phyloP scores from a whole-genome alignment of 2,113 vertebrate genomes.

The Pavo muticus region DNA sequence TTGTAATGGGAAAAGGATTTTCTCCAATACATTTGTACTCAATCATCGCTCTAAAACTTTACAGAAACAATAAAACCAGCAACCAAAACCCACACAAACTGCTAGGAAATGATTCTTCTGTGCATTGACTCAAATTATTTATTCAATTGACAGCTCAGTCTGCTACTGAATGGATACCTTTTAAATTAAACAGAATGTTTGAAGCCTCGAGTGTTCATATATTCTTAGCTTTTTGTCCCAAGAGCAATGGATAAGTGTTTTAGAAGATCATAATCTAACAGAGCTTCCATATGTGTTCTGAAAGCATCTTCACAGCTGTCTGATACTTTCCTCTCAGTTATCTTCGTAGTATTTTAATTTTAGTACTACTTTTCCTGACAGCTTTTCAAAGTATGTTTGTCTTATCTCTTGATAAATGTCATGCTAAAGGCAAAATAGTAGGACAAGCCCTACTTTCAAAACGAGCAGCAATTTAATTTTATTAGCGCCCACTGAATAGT shows the following conservation, averaged over 20 bases:
- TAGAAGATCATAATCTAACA: neutral
- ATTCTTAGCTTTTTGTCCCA: neutral
- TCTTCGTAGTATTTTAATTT: neutral
- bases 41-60: neutral
- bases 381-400: neutral
- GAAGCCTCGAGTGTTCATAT: neutral
- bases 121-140: neutral
- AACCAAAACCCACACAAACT: neutral
- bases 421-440: neutral
- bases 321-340: neutral
- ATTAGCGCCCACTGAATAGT: neutral
- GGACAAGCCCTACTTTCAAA: neutral
- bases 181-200: neutral
- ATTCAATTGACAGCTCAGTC: neutral
- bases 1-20: conserved; percentile 19
- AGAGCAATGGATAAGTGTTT: neutral
- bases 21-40: neutral
- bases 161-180: neutral
- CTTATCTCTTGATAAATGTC: neutral
- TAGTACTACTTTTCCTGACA: neutral
- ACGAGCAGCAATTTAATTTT: neutral
- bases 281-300: neutral
- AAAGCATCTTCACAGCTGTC: neutral
- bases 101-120: neutral
- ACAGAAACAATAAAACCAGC: neutral